Evolutionary conservation across 2,113 vertebrate genomes (phyloP).

Genomic region (Miniopterus natalensis): DNA sequence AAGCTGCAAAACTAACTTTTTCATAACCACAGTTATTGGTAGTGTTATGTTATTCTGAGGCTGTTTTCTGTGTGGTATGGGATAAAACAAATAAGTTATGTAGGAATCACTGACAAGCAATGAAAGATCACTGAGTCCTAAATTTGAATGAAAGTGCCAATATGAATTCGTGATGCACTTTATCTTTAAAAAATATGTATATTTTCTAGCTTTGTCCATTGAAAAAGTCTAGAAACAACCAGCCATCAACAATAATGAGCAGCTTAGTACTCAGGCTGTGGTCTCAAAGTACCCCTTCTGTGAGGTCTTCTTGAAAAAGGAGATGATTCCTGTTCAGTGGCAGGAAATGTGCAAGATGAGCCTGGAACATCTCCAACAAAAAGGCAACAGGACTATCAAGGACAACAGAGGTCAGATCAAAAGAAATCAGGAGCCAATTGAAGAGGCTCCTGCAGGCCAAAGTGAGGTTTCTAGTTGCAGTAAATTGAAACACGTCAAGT

Average conservation of each 20-base stretch:
- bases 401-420: background rate
- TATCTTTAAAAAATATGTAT: background rate
- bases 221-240: slow-evolving; percentile 10
- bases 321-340: background rate
- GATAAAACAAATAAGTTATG: background rate
- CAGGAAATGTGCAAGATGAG: background rate
- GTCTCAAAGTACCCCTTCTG: background rate
- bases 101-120: background rate
- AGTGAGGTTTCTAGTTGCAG: background rate
- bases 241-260: background rate
- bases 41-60: background rate
- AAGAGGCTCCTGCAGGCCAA: background rate
- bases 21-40: background rate
- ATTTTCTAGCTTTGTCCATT: background rate
- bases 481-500: background rate
- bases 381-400: background rate
- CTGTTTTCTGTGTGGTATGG: background rate
- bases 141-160: background rate
- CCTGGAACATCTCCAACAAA: background rate
- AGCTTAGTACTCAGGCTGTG: background rate
- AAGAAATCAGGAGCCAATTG: background rate
- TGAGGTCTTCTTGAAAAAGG: background rate
- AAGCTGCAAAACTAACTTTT: background rate
- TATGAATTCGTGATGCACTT: background rate
- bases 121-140: background rate